These are phyloP conservation scores for Isoperla grammatica DNA, from an alignment of 2,888 invertebrate species.

Conservation along the genomic window DNA sequence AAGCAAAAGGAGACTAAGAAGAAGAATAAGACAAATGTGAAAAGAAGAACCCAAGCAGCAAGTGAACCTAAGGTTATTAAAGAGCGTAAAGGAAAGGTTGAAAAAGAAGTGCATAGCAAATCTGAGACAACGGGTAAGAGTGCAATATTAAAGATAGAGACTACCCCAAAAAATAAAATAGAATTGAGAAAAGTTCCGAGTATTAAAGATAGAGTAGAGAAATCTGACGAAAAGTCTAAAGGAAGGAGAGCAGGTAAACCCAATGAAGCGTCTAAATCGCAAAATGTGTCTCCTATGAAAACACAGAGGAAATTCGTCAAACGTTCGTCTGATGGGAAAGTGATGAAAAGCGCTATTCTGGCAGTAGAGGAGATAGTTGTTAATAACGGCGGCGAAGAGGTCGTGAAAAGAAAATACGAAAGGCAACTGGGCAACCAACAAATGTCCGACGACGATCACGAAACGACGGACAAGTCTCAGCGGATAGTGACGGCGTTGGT, in stretches of 20 bases:
- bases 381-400: too few species aligned
- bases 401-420: not conserved
- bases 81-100: not conserved
- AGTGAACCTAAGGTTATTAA: not conserved
- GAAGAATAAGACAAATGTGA: not conserved
- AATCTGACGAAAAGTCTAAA: not conserved
- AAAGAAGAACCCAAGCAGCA: not conserved
- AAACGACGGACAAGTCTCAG: not conserved
- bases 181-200: not conserved
- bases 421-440: not conserved
- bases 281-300: too few species aligned
- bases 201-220: not conserved
- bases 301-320: too few species aligned
- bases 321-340: too few species aligned
- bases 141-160: conserved; percentile 1
- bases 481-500: conserved; percentile 19
- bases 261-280: too few species aligned
- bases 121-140: conserved; percentile 7
- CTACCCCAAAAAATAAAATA: not conserved
- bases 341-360: too few species aligned
- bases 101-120: not conserved
- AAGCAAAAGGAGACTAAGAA: not conserved
- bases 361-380: too few species aligned
- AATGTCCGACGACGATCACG: not conserved
- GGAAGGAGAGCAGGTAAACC: too few species aligned